A percentile compares a stretch with the other conserved stretches of the same genome.
Conservation (phyloP, 23 tunicate species). For the Ascidia mentula region DNA sequence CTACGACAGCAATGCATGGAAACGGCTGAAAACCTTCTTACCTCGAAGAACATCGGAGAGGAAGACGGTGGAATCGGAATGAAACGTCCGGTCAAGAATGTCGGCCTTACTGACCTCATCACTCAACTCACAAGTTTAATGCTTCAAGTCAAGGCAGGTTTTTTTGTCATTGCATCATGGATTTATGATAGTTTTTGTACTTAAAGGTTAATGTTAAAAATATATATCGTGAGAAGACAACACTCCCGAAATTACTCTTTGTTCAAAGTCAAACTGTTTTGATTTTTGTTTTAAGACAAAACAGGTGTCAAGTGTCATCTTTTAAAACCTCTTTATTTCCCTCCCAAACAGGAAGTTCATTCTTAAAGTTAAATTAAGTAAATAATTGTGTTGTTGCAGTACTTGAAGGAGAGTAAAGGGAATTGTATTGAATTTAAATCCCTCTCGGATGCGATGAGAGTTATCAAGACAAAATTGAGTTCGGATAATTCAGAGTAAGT, state of each 20-base stretch:
- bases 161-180: not conserved
- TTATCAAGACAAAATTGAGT: slow-evolving; percentile 51
- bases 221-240: too few species aligned
- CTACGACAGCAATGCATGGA: slow-evolving; percentile 50
- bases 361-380: too few species aligned
- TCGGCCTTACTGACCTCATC: slow-evolving; percentile 52
- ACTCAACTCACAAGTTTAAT: slow-evolving; percentile 62
- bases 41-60: slow-evolving; percentile 44
- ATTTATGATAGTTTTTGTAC: not conserved
- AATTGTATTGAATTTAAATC: slow-evolving; percentile 72
- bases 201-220: not conserved
- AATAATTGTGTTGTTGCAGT: not conserved
- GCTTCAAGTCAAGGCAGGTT: slow-evolving; percentile 62
- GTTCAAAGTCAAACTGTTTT: too few species aligned
- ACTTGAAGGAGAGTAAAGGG: slow-evolving; percentile 63
- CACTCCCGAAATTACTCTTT: too few species aligned
- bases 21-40: slow-evolving; percentile 54
- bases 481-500: slow-evolving; percentile 54
- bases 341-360: too few species aligned
- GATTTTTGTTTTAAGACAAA: too few species aligned
- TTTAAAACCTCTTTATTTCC: too few species aligned
- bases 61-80: slow-evolving; percentile 12
- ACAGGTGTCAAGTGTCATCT: too few species aligned
- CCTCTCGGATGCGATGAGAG: slow-evolving; percentile 67
- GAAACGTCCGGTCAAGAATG: slow-evolving; percentile 55